phyloP scores from a whole-genome alignment of 2,113 vertebrate genomes.

The Gymnorhina tibicen region DNA sequence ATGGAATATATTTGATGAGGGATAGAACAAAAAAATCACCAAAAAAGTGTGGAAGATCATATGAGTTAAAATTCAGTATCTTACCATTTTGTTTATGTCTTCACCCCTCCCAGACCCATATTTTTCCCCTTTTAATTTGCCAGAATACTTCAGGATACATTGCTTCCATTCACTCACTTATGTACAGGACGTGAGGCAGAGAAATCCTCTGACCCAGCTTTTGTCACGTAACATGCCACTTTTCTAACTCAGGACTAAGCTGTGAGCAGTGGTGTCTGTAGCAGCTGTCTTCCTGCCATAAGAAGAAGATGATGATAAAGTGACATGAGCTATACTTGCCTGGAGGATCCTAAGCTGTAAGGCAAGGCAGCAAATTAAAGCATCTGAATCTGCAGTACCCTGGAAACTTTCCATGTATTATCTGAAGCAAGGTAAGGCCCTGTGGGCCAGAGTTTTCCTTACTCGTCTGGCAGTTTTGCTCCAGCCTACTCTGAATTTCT shows the following conservation, averaged over 20 bases:
- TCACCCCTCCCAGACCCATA: neutral
- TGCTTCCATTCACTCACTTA: neutral
- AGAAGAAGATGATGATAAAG: neutral
- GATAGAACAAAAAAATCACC: fast-evolving
- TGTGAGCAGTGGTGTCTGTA: neutral
- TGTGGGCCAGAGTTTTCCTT: neutral
- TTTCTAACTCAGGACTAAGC: neutral
- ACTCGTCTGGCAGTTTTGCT: neutral
- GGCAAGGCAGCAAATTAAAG: neutral
- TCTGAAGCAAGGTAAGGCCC: neutral
- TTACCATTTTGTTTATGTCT: neutral
- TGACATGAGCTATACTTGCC: neutral
- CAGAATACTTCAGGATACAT: neutral
- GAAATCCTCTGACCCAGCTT: neutral
- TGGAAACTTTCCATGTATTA: neutral
- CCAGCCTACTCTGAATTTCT: neutral
- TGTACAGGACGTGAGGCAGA: neutral
- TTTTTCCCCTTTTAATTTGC: neutral
- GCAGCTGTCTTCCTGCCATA: neutral
- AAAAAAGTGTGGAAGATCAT: neutral
- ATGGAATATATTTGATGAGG: neutral
- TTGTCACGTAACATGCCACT: neutral
- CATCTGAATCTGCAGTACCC: neutral
- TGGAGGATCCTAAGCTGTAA: neutral
- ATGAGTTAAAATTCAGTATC: neutral